Percentiles rank a stretch among this genome's conserved stretches.
Evolutionary conservation across 1,140 invertebrate genomes (phyloP).

Genomic region (Daktulosphaira vitifoliae): DNA sequence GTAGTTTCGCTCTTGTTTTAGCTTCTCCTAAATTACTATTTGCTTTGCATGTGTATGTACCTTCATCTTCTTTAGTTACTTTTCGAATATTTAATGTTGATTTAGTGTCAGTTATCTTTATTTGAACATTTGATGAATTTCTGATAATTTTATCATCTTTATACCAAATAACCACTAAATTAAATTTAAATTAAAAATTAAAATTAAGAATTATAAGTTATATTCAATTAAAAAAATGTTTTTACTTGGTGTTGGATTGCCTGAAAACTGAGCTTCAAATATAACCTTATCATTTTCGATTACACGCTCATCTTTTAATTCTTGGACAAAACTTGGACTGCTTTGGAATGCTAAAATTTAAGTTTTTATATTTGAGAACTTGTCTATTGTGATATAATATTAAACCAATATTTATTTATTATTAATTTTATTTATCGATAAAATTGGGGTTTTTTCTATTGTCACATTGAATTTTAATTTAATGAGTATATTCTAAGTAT

Average conservation of each 20-base stretch:
- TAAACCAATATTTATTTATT: too few species aligned
- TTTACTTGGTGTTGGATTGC: conserved; percentile 74
- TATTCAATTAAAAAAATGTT: background rate
- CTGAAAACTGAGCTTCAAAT: conserved; percentile 69
- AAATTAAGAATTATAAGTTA: background rate
- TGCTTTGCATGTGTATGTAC: conserved; percentile 77
- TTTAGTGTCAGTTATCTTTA: conserved; percentile 64
- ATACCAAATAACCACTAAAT: conserved; percentile 76
- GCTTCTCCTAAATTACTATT: conserved; percentile 71
- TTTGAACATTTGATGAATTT: conserved; percentile 58
- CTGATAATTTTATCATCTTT: conserved; percentile 71
- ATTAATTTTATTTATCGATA: too few species aligned
- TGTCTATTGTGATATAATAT: too few species aligned
- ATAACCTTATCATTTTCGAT: conserved; percentile 62
- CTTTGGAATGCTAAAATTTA: conserved; percentile 22
- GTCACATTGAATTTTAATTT: too few species aligned
- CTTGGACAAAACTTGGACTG: conserved; percentile 65
- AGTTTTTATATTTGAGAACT: background rate
- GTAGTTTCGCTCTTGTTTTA: conserved; percentile 68
- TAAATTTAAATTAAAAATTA: conserved; percentile 2
- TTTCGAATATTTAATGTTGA: conserved; percentile 62
- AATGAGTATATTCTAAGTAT: too few species aligned
- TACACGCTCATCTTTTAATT: conserved; percentile 63
- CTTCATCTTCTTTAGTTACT: conserved; percentile 61
- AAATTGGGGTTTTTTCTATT: too few species aligned